phyloP scores from a whole-genome alignment of 2,113 vertebrate genomes.

The Platysteira castanea region DNA sequence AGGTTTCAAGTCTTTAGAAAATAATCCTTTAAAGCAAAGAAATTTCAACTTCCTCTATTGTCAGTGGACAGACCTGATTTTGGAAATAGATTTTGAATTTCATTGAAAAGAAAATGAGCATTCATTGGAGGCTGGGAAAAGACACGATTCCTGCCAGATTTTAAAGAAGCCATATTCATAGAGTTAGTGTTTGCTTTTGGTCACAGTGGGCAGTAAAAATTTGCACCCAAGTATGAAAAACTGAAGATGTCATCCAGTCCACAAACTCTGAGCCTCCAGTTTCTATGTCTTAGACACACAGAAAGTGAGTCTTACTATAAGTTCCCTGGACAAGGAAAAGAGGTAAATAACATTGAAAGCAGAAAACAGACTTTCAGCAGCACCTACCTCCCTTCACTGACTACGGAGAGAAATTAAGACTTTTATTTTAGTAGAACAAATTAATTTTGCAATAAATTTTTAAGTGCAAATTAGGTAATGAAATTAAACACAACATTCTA shows the following conservation, averaged over 20 bases:
- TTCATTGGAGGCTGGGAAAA: not conserved
- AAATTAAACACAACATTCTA: not conserved
- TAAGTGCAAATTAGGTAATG: not conserved
- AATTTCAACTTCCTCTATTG: not conserved
- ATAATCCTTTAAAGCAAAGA: not conserved
- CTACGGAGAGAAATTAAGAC: not conserved
- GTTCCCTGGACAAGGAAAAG: not conserved
- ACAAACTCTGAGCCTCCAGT: not conserved
- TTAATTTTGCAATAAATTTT: not conserved
- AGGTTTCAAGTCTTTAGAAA: not conserved
- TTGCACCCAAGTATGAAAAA: not conserved
- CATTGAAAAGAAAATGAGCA: not conserved
- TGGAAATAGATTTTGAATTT: not conserved
- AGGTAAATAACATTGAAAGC: not conserved
- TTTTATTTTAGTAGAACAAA: not conserved
- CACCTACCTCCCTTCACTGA: not conserved
- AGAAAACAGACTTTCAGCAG: not conserved
- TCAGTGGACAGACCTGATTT: not conserved
- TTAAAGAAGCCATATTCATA: not conserved
- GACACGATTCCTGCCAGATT: not conserved
- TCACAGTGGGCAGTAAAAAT: not conserved
- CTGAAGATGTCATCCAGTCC: not conserved
- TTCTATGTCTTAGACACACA: not conserved
- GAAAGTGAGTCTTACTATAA: not conserved
- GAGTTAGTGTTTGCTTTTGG: not conserved